Conservation (phyloP, 2,113 vertebrate species). For the Dipodomys ordii region DNA sequence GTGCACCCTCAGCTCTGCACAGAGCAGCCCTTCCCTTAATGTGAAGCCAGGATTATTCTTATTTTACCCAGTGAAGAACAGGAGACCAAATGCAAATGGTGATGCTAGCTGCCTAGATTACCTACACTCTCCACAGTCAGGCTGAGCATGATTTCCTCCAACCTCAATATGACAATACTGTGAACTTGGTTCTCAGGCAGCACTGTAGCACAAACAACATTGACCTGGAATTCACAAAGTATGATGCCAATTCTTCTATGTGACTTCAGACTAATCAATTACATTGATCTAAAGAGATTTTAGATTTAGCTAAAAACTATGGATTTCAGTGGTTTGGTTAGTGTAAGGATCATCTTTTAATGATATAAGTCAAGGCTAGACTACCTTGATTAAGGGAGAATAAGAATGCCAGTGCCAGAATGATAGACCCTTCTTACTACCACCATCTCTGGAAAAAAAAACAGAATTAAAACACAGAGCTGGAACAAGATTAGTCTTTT, state of each 20-base stretch:
- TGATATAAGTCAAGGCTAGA: constrained; percentile 25
- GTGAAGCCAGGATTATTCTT: constrained; percentile 52
- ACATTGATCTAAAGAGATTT: constrained; percentile 15
- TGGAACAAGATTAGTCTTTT: constrained; percentile 17
- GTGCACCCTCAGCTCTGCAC: constrained; percentile 39
- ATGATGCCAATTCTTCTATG: not conserved
- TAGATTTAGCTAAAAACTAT: constrained; percentile 35
- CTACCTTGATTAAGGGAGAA: not conserved
- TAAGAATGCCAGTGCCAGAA: constrained; percentile 4
- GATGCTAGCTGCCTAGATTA: not conserved
- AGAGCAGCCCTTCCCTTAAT: constrained; percentile 20
- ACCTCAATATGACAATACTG: too few relatives aligned
- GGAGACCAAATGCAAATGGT: constrained; percentile 19
- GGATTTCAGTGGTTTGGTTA: not conserved
- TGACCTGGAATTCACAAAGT: not conserved
- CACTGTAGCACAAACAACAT: not conserved
- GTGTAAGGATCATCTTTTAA: constrained; percentile 25
- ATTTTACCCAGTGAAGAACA: constrained; percentile 44
- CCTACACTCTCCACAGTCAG: not conserved
- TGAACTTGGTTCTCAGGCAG: not conserved
- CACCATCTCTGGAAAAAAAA: not conserved
- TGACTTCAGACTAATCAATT: not conserved
- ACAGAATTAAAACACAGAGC: not conserved
- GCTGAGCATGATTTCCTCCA: not conserved
- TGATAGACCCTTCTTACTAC: not conserved